Base-by-base conservation (phyloP, 2,113 vertebrate genomes). In the Crypturellus undulatus region DNA sequence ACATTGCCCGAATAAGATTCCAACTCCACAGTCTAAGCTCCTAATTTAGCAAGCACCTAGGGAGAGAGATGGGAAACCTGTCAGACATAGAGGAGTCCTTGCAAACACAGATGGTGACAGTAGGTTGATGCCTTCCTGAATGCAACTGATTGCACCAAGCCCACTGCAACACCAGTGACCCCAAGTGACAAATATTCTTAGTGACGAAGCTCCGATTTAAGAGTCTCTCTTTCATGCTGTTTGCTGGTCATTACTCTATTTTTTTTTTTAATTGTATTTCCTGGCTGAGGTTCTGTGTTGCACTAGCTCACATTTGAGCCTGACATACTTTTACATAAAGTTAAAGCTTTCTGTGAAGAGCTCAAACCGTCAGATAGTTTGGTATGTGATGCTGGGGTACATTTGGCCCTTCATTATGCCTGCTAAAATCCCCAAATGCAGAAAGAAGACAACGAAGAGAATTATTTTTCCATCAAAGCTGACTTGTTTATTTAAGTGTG, bases 151-250 rank as follows among this genome's bases (percentile, higher is more conserved):
- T 68, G 92, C 72, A 89, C 67, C 88, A 92, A 80, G 94, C 64
- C 68, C 84, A 76, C 83, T 90, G 70, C 77, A 77, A 73, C 75
- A 83, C 59, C 84, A 45, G 70, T 83, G 95, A 87, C 75, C 71
- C 75, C 83, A 45, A 59, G 10, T 65, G 96, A 96, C 92, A 95
- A 91, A 84, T 49, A 86, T 82, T 79, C 69, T 81, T 79, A 79
- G 60, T 70, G 94, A 94, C 86, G 91, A 92, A 92, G 82, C 45
- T 94, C 60, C 79, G 81, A 87, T 89, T 92, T 59, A 85, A 45
- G 52, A 76, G 65, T 34, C 60, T 47, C 56, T 85, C 60, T 95
- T 87, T 95, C 71, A 67, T 86, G 67, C 68, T 77, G 80, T 78
- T 84, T 91, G 40, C 81, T 52, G 93, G 80, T 80, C 79, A 73